Conservation (phyloP, 2,797 vertebrate species). For the Hirundo rustica region DNA sequence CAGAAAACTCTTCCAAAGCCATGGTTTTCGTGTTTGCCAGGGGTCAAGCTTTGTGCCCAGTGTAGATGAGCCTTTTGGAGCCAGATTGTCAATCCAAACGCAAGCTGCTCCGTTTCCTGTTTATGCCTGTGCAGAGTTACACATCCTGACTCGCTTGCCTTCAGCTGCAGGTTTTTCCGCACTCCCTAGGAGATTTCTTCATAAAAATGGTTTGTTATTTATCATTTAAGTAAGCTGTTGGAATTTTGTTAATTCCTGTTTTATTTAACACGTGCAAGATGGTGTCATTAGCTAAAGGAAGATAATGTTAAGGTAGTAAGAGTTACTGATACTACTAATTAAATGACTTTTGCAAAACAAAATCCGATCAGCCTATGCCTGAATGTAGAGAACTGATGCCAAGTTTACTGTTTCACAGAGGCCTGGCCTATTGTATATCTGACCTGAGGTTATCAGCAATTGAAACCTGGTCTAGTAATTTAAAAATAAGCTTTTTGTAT, state of each 20-base stretch:
- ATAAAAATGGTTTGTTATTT: constrained; percentile 79
- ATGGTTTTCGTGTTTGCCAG: not conserved
- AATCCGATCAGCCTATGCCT: not conserved
- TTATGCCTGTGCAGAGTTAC: constrained; percentile 81
- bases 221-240: constrained; percentile 75
- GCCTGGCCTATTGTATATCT: constrained; percentile 32
- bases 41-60: constrained; percentile 54
- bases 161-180: constrained; percentile 77
- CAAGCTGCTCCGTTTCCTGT: constrained; percentile 85
- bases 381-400: not conserved
- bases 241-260: constrained; percentile 83
- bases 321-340: constrained; percentile 57
- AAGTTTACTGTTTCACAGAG: constrained; percentile 3
- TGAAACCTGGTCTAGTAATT: constrained; percentile 26
- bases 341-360: constrained; percentile 55
- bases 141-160: constrained; percentile 82
- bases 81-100: constrained; percentile 75
- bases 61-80: constrained; percentile 65
- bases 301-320: constrained; percentile 46
- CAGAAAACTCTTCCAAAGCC: not conserved
- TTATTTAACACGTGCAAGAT: constrained; percentile 70
- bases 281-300: constrained; percentile 64
- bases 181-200: constrained; percentile 77
- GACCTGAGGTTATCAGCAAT: constrained; percentile 24
- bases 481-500: constrained; percentile 38